These are phyloP conservation scores for Phyllostomus discolor DNA, from an alignment of 2,113 vertebrate species.

Conservation along the genomic window DNA sequence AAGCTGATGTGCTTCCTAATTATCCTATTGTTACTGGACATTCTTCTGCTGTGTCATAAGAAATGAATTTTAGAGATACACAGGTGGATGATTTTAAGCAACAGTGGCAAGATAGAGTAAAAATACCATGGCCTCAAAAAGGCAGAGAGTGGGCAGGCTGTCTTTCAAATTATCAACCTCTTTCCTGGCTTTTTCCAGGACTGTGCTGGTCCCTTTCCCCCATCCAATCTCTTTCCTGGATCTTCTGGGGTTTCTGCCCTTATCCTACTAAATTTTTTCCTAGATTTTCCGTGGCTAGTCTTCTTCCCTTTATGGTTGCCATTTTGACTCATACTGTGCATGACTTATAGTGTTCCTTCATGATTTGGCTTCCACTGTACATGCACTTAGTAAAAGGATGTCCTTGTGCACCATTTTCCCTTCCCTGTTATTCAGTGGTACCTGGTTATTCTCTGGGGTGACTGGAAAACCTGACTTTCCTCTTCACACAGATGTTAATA, in stretches of 20 bases:
- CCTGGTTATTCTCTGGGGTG: background rate
- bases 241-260: background rate
- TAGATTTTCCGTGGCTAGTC: background rate
- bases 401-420: background rate
- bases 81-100: background rate
- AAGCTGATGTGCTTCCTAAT: background rate
- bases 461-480: background rate
- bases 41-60: background rate
- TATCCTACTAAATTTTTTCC: background rate
- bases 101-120: background rate
- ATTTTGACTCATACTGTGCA: background rate
- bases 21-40: background rate
- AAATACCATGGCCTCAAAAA: background rate
- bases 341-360: background rate
- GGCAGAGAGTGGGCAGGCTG: background rate
- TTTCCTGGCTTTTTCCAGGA: background rate
- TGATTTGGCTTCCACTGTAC: background rate
- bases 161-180: background rate
- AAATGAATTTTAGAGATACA: background rate
- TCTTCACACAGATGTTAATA: background rate
- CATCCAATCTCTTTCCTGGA: background rate
- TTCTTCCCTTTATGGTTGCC: background rate
- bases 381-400: background rate
- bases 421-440: background rate
- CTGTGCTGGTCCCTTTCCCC: background rate